Evolutionary conservation across 2,113 vertebrate genomes (phyloP), one percentile per base, ranked within the genome.

Genomic region (Embiotoca jacksoni): DNA sequence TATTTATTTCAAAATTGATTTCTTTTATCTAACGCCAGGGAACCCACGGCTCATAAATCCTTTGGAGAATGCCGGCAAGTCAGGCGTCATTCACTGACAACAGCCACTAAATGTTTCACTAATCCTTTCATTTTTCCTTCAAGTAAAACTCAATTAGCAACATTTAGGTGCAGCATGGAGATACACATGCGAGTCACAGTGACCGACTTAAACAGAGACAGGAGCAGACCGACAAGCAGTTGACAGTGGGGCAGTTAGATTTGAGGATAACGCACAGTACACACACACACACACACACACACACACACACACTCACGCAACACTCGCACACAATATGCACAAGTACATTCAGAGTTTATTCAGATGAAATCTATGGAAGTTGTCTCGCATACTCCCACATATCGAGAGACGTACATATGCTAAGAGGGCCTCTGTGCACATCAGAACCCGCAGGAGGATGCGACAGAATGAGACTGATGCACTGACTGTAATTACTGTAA

Each of bases 401-500:
- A 67, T 30, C 72, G 56, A 62, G 3, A 55, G 50, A 67, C 16
- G 55, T 47, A 54, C 52, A 72, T 60, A 77, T 62, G 58, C 61
- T 60, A 49, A 52, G 67, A 2, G 16, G 15, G 60, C 52, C 52
- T 54, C 31, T 36, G 4, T 60, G 53, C 53, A 35, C 54, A 80
- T 81, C 64, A 62, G 7, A 79, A 84, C 72, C 69, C 87, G 15
- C 70, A 59, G 73, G 58, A 85, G 57, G 76, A 90, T 72, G 78
- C 70, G 30, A 32, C 58, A 69, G 32, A 75, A 75, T 36, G 58
- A 70, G 67, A 85, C 78, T 32, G 76, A 89, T 81, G 77, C 64
- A 71, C 46, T 35, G 58, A 61, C 69, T 68, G 61, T 80, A 87
- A 93, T 89, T 77, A 88, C 88, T 86, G 75, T 87, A 37, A 93